Base-by-base conservation (phyloP, 2,113 vertebrate species). In the Thunnus thynnus region DNA sequence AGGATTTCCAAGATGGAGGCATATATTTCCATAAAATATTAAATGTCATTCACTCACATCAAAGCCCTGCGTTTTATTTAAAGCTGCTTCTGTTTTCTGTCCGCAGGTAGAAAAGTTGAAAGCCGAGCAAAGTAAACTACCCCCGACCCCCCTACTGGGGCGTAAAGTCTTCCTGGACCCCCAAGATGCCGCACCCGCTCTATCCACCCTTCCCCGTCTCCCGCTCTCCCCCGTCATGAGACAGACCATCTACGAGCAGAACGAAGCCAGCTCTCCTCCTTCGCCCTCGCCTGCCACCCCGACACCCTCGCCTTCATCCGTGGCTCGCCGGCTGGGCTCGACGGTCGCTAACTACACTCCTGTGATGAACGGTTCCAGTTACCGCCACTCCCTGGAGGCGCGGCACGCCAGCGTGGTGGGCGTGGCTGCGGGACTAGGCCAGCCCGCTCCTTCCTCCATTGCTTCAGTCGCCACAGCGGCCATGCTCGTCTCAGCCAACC, bases 101-200 rank as follows among this genome's bases (percentile, higher is more conserved):
- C 18, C n/a, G 4, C 91, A 98, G 97, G 96, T 99, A 1, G 97
- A 99, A 89, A 97, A 98, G 88, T 78, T 98, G 76, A 97, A 95
- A 76, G 97, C 97, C 0, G 97, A 97, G 81, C 97, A 98, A 80
- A 95, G 93, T 79, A 96, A 97, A 91, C 96, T 97, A 4, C 97
- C 97, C 0, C 95, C 97, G 1, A 99, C 97, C 0, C 97, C 97
- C 0, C 90, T 99, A 8, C 93, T 99, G 74, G 96, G 96, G n/a
- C 96, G 97, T 41, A 98, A 97, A 78, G 95, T 99, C 91, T 97
- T 98, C 80, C 92, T 96, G 25, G 97, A 98, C 14, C 95, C 97
- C 22, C 93, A 94, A 27, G 96, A 96, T 66, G 86, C 94, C n/a
- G 91, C 91, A 18, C 87, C 89, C 12, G 91, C 82, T 60, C 88